Base-by-base conservation (phyloP, 2,797 vertebrate genomes). In the Hemitrygon akajei region DNA sequence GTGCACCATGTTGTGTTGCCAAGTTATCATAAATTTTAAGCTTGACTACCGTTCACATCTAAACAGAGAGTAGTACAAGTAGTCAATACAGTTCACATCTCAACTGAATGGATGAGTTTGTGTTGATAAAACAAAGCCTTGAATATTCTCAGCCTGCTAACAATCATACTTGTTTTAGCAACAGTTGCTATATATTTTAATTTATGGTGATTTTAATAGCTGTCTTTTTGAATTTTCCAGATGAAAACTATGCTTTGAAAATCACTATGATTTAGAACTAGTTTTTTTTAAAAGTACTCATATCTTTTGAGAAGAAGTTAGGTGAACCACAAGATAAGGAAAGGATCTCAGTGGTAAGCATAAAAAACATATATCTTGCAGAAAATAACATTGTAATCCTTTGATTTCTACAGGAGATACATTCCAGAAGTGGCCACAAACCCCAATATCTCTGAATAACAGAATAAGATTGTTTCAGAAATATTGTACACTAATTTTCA, bases 21-120 rank as follows among this genome's bases (percentile, higher is more conserved):
- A 89, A 34, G 34, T 66, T 87, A 30, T 87, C 60, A 87, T 87
- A 20, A 66, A 66, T 87, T 87, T 89, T 34, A 69, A 89, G n/a
- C 60, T 34, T 34, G 16, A 66, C 60, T 37, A 69, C n/a, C 18
- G 69, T 22, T 69, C 16, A 69, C 63, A 34, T 69, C 86, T n/a
- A 66, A 69, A 37, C 86, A 89, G 60, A 37, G 9, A 20, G 2
- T 16, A 20, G 12, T 79, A 79, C 77, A 34, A 14, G 30, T 87
- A 63, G 18, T 87, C n/a, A 34, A 69, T 69, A 30, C n/a, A 22
- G 22, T 69, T 66, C 86, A 69, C 56, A 16, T 30, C 56, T 9
- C 18, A 63, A 30, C 27, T 16, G 34, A 16, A 66, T 37, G 22
- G n/a, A 69, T 69, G 86, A 89, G 86, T 20, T 69, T 34, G 1